These are phyloP conservation scores for Sigmodon hispidus DNA, from an alignment of 2,113 vertebrate genomes.

Conservation along the genomic window DNA sequence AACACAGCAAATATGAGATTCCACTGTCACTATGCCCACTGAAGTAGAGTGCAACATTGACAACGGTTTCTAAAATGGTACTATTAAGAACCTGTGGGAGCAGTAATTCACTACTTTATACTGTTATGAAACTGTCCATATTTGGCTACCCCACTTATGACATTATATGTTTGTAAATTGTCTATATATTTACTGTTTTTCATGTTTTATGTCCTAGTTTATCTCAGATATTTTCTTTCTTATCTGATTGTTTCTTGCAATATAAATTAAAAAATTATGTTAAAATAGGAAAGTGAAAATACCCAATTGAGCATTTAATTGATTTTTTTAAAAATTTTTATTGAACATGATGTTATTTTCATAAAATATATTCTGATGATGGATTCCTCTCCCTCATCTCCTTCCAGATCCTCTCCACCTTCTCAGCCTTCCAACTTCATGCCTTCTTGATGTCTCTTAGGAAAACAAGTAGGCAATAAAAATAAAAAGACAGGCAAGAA, in stretches of 20 bases:
- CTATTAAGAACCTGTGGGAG: background rate
- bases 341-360: background rate
- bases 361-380: background rate
- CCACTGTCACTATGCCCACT: background rate
- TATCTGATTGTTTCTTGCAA: background rate
- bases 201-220: background rate
- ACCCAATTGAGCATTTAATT: background rate
- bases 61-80: background rate
- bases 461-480: background rate
- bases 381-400: background rate
- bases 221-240: background rate
- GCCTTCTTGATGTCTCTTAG: background rate
- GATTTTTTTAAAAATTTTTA: background rate
- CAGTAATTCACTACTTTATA: background rate
- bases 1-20: background rate
- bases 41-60: background rate
- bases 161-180: background rate
- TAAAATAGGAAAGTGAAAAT: background rate
- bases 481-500: background rate
- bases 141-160: background rate
- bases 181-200: background rate
- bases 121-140: background rate
- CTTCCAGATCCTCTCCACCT: no score
- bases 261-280: background rate
- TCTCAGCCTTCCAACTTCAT: background rate